These are phyloP conservation scores for Scaptomyza caliginosa DNA, from an alignment of 2,888 invertebrate genomes.

Conservation along the genomic window DNA sequence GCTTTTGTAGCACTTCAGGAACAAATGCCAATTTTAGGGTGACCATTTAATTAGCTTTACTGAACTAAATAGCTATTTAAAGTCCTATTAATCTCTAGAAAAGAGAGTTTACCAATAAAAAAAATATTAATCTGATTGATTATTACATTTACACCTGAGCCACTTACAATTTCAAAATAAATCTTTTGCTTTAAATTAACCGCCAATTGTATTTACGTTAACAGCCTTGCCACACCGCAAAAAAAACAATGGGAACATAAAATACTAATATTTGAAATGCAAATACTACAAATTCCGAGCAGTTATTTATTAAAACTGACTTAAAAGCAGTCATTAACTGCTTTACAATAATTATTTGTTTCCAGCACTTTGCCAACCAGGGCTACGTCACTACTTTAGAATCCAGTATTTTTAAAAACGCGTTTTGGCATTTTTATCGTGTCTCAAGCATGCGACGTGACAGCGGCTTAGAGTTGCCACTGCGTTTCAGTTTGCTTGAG, in stretches of 20 bases:
- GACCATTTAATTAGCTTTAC: not conserved
- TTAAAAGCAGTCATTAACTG: not conserved
- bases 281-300: not conserved
- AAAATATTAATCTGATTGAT: not conserved
- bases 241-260: not conserved
- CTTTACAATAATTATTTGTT: not conserved
- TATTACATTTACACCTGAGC: not conserved
- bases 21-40: not conserved
- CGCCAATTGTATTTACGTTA: not conserved
- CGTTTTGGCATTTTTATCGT: slow-evolving; percentile 50
- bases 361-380: no score
- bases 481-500: slow-evolving; percentile 48
- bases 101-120: not conserved
- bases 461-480: slow-evolving; percentile 48
- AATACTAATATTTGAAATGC: not conserved
- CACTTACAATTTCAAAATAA: not conserved
- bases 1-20: not conserved
- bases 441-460: slow-evolving; percentile 1
- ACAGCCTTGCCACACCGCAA: not conserved
- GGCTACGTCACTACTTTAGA: not conserved
- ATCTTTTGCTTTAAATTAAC: not conserved
- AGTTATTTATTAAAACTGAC: not conserved
- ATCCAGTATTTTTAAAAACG: slow-evolving; percentile 32
- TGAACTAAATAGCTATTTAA: not conserved
- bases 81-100: not conserved